phyloP scores from a whole-genome alignment of 2,888 invertebrate genomes.

The Dendrolimus pini region DNA sequence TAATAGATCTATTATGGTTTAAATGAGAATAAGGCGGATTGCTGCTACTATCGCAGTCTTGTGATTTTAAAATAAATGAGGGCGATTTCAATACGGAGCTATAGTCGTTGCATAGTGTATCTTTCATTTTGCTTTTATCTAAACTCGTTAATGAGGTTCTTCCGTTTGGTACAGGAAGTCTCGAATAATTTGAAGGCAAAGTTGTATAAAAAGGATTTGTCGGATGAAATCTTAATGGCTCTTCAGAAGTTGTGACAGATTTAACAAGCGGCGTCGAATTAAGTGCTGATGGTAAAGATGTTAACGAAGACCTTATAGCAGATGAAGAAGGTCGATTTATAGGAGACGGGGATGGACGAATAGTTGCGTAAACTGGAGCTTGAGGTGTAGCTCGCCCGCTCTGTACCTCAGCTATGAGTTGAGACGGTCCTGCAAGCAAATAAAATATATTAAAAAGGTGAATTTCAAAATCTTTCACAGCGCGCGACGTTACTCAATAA shows the following conservation, averaged over 20 bases:
- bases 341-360: constrained; percentile 48
- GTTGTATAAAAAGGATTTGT: constrained; percentile 71
- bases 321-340: constrained; percentile 38
- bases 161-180: constrained; percentile 61
- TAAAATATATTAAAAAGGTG: constrained; percentile 19
- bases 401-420: constrained; percentile 52
- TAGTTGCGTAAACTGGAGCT: constrained; percentile 65
- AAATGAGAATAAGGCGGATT: constrained; percentile 39
- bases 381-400: constrained; percentile 51
- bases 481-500: too few species aligned
- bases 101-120: constrained; percentile 35
- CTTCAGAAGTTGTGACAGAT: constrained; percentile 42
- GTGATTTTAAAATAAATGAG: constrained; percentile 34
- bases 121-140: constrained; percentile 56
- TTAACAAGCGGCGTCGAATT: constrained; percentile 52
- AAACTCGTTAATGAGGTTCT: constrained; percentile 43
- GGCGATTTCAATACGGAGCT: constrained; percentile 44
- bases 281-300: constrained; percentile 45
- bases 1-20: constrained; percentile 29
- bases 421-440: constrained; percentile 56
- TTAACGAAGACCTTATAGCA: constrained; percentile 41
- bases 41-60: constrained; percentile 34
- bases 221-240: constrained; percentile 57
- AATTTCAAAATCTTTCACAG: constrained; percentile 5
- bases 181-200: constrained; percentile 57